Percentiles rank a stretch among this genome's conserved stretches.
These are phyloP conservation scores for cat (Felis catus) DNA, from an alignment of 2,113 vertebrate genomes.

Conservation along the genomic window F.catus_Fca126_mat1.0 CM031412.1:160118001-160118500, in stretches of 20 bases:
- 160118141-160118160: background rate
- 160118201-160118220: background rate
- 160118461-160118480: background rate
- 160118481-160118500: background rate
- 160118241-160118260: background rate
- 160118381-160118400: background rate
- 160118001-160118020: background rate
- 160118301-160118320: background rate
- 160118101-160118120: background rate
- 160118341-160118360: background rate
- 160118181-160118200: background rate
- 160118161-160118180: background rate
- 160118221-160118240: slow-evolving; percentile 17
- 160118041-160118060: background rate
- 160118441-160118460: background rate
- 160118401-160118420: background rate
- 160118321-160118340: background rate
- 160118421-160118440: background rate
- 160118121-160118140: slow-evolving; percentile 17
- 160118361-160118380: background rate
- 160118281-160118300: background rate
- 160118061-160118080: background rate
- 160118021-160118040: slow-evolving; percentile 17
- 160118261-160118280: background rate
- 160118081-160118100: background rate